Percentiles rank a stretch among this genome's conserved stretches.
These are phyloP conservation scores for Paguma larvata DNA, from an alignment of 2,797 vertebrate genomes.

Conservation along the genomic window DNA sequence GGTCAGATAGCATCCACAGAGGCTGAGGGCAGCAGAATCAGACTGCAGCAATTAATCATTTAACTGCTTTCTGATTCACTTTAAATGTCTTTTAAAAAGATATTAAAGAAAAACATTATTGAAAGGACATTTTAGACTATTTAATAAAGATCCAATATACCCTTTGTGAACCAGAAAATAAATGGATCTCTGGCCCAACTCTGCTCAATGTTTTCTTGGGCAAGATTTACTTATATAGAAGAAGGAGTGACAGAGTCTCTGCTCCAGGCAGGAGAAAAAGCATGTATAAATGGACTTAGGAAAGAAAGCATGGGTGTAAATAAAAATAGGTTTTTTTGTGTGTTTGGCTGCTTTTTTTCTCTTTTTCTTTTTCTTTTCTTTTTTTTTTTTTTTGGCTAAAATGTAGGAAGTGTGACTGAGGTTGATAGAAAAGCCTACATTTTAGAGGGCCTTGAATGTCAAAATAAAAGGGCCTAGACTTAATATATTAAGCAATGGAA, in stretches of 20 bases:
- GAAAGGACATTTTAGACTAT: conserved; percentile 72
- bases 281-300: background rate
- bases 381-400: background rate
- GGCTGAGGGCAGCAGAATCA: conserved; percentile 58
- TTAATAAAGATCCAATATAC: conserved; percentile 73
- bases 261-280: background rate
- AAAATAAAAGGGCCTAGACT: background rate
- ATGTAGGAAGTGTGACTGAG: background rate
- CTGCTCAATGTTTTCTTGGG: conserved; percentile 43
- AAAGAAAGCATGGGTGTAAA: conserved; percentile 37
- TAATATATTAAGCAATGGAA: background rate
- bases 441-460: background rate
- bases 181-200: conserved; percentile 24
- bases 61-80: conserved; percentile 76
- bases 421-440: background rate
- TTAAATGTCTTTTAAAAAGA: conserved; percentile 68
- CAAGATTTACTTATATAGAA: conserved; percentile 4
- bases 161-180: conserved; percentile 68
- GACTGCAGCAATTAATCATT: conserved; percentile 72
- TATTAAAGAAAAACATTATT: conserved; percentile 75
- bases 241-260: background rate
- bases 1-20: conserved; percentile 25
- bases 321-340: conserved; percentile 37
- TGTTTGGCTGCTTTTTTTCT: background rate
- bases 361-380: background rate